Evolutionary conservation across 2,797 vertebrate species (phyloP).

Genomic region (Myiothlypis chrysogaster): DNA sequence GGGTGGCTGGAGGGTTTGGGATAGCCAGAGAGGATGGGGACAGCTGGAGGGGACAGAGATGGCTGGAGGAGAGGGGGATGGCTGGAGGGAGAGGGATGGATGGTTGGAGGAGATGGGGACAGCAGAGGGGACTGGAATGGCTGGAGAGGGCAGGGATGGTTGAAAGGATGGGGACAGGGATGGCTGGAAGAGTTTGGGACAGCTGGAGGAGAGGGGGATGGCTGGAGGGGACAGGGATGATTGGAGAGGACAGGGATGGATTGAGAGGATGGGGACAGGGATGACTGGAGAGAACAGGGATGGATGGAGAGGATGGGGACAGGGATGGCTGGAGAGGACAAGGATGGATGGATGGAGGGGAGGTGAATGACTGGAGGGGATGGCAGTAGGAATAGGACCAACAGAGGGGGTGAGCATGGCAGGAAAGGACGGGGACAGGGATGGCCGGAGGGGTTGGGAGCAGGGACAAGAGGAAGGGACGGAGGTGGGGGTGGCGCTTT

Average conservation of each 20-base stretch:
- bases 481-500: rapidly evolving
- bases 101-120: too few species aligned
- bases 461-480: background rate
- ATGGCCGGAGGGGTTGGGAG: background rate
- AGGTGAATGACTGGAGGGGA: background rate
- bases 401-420: background rate
- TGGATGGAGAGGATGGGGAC: background rate
- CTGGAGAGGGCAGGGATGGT: background rate
- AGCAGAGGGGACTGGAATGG: too few species aligned
- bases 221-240: too few species aligned
- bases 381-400: too few species aligned
- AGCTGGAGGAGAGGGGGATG: too few species aligned
- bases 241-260: too few species aligned
- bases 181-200: background rate
- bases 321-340: background rate
- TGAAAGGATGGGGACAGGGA: background rate
- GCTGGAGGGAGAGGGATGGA: too few species aligned
- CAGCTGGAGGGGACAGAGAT: too few species aligned
- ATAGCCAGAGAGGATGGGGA: too few species aligned
- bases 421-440: background rate
- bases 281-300: too few species aligned
- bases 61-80: too few species aligned
- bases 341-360: background rate
- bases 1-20: too few species aligned
- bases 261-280: background rate